phyloP scores from a whole-genome alignment of 2,888 invertebrate genomes.

The Hirtodrosophila alboralis region DNA sequence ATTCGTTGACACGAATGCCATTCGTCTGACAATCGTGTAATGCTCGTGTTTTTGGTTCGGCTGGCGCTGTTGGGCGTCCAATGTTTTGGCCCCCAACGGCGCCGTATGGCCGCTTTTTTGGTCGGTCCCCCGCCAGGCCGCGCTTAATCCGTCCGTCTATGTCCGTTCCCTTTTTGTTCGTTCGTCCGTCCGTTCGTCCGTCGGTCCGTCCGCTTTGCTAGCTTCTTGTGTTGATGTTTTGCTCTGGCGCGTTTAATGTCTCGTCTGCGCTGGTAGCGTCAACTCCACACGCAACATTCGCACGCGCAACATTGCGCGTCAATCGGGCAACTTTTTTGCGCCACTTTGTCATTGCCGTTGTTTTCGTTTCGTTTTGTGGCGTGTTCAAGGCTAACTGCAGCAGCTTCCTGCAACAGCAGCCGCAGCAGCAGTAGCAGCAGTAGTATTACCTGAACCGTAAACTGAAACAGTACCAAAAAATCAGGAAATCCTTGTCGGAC shows the following conservation, averaged over 20 bases:
- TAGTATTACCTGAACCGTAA: neutral
- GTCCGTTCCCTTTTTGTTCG: too few species aligned
- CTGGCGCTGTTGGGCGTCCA: conserved; percentile 24
- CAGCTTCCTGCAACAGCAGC: conserved; percentile 41
- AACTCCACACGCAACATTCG: conserved; percentile 68
- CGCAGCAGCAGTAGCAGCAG: too few species aligned
- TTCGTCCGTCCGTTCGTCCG: conserved; percentile 8
- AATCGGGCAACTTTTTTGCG: conserved; percentile 50
- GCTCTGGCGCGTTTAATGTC: conserved; percentile 74
- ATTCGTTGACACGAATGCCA: conserved; percentile 30
- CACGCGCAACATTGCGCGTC: conserved; percentile 54
- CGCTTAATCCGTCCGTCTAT: neutral
- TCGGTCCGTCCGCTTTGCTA: conserved; percentile 29
- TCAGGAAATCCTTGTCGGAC: conserved; percentile 27
- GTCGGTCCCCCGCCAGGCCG: conserved; percentile 19
- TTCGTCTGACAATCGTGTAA: conserved; percentile 19
- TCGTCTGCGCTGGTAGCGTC: conserved; percentile 75
- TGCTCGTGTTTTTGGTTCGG: neutral
- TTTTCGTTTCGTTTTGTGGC: conserved; percentile 20
- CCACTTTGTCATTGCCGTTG: conserved; percentile 16
- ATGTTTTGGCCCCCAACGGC: conserved; percentile 36
- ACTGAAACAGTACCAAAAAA: conserved; percentile 10
- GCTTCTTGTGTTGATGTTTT: conserved; percentile 75
- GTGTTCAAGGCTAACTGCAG: conserved; percentile 53
- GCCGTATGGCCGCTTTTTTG: conserved; percentile 29